phyloP scores from a whole-genome alignment of 92 coral and sea anemone species.

The Desmophyllum pertusum region DNA sequence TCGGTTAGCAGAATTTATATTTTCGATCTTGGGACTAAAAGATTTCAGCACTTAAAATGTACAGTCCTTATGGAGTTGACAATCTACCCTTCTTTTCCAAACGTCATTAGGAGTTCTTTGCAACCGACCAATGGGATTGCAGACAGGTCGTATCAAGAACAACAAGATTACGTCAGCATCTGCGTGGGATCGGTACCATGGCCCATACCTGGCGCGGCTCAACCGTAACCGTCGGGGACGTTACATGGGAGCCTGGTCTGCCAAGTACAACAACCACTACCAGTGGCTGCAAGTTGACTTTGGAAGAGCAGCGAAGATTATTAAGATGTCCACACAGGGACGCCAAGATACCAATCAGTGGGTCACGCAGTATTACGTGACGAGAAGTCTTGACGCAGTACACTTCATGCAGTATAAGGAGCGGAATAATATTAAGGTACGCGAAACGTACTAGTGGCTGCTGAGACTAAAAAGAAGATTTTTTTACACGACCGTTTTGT shows the following conservation, averaged over 20 bases:
- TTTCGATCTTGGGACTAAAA: neutral
- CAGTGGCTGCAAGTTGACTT: constrained; percentile 76
- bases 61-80: neutral
- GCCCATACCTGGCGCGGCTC: constrained; percentile 63
- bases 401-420: constrained; percentile 57
- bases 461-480: no score
- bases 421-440: constrained; percentile 58
- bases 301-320: constrained; percentile 55
- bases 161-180: constrained; percentile 72
- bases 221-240: constrained; percentile 60
- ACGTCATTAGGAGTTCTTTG: constrained; percentile 62
- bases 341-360: constrained; percentile 62
- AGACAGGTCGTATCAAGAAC: constrained; percentile 72
- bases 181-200: constrained; percentile 57
- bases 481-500: neutral
- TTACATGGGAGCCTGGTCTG: constrained; percentile 67
- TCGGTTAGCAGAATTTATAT: neutral
- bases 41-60: neutral
- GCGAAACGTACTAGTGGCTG: neutral
- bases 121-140: constrained; percentile 86
- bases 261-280: constrained; percentile 60
- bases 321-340: constrained; percentile 69
- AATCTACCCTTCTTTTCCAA: neutral
- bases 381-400: constrained; percentile 62
- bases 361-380: constrained; percentile 64